Base-by-base conservation (phyloP, 2,113 vertebrate genomes). In the Engystomops pustulosus region DNA sequence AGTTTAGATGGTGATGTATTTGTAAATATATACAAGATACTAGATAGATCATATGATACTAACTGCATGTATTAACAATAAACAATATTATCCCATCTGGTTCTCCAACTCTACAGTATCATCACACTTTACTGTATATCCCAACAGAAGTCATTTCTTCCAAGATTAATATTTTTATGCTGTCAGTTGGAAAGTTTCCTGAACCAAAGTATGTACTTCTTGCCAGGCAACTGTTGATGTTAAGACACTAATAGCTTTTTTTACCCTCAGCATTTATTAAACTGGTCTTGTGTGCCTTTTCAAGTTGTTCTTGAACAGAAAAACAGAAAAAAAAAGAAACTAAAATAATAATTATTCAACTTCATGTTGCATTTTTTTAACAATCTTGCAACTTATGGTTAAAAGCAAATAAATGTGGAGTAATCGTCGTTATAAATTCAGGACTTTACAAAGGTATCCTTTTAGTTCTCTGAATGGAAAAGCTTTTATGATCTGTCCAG, bases 161-260 rank as follows among this genome's bases (percentile, higher is more conserved):
- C 74, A 76, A 55, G 55, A 36, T 76, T 17, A 53, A 53, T 25
- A 76, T 76, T 76, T 55, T 76, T 53, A 30, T n/a, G 32, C 27
- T 34, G 17, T 55, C 47, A 20, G 27, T 20, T 32, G 27, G 47
- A 76, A 18, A 49, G n/a, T 47, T 17, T 45, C 25, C 25, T 12
- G 49, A 36, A 34, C 47, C 17, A 76, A 53, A 11, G 14, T 9
- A 76, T 18, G 51, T 18, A 27, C 27, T 34, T n/a, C 34, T 9
- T 51, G 71, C 27, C 71, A 30, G 20, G 27, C 49, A 76, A 34
- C 30, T 32, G 27, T 76, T 55, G 9, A 30, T 32, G 74, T 12
- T 55, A 51, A 8, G 5, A 55, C 18, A 74, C 12, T 7, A 55
- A 55, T 14, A 53, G 27, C 36, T 76, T 53, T 55, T 1, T 36